These are phyloP conservation scores for Mobula hypostoma DNA, from an alignment of 2,113 vertebrate genomes.

Conservation along the genomic window DNA sequence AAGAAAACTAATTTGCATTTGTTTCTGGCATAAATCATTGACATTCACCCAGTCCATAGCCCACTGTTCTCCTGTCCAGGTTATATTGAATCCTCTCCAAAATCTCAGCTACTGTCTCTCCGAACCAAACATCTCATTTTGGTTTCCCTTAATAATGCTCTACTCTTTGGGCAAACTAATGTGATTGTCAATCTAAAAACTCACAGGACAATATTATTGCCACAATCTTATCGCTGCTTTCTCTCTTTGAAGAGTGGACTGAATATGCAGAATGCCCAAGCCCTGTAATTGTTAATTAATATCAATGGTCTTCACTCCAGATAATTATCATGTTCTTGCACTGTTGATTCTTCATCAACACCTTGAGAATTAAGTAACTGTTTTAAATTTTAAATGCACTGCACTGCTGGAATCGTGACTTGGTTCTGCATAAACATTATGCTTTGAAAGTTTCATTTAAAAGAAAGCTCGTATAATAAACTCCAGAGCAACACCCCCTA, in stretches of 20 bases:
- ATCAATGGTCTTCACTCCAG: neutral
- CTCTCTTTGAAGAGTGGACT: neutral
- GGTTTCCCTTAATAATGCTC: neutral
- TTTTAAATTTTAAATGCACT: conserved; percentile 28
- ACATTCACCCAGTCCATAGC: neutral
- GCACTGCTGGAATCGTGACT: conserved; percentile 16
- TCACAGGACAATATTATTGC: neutral
- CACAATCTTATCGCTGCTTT: neutral
- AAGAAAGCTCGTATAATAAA: neutral
- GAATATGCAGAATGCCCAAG: neutral
- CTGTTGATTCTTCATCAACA: conserved; percentile 9
- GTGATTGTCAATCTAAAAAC: neutral
- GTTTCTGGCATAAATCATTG: neutral
- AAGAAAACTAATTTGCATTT: neutral
- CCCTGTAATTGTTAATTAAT: conserved; percentile 12
- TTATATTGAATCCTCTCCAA: neutral
- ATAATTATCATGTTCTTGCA: conserved; percentile 26
- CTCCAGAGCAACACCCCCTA: too few species aligned
- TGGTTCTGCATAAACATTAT: neutral
- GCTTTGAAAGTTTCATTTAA: neutral
- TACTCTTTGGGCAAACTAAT: neutral
- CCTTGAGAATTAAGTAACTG: conserved; percentile 26
- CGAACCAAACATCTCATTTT: neutral
- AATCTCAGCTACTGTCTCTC: neutral
- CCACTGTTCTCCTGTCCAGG: too few species aligned